These are phyloP conservation scores for Anthrax anthrax DNA, from an alignment of 2,888 invertebrate genomes.

Conservation along the genomic window DNA sequence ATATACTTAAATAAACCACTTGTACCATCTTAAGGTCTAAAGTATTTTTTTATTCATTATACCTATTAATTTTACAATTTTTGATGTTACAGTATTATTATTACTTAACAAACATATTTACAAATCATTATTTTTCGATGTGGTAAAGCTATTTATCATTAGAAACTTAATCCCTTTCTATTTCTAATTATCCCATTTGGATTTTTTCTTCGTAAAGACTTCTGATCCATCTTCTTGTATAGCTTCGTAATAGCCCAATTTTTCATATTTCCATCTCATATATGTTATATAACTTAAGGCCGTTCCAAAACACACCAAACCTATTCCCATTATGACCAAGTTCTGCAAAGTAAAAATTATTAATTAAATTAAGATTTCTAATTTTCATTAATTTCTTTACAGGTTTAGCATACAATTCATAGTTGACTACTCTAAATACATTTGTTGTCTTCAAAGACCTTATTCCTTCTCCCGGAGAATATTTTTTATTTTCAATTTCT, in stretches of 20 bases:
- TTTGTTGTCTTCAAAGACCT: constrained; percentile 57
- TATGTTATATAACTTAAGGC: constrained; percentile 72
- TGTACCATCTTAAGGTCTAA: no score
- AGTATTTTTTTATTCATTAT: no score
- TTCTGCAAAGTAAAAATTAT: constrained; percentile 45
- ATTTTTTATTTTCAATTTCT: neutral
- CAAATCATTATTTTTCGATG: neutral
- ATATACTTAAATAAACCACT: no score
- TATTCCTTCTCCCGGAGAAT: constrained; percentile 59
- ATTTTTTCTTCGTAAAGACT: constrained; percentile 56
- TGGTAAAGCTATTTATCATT: no score
- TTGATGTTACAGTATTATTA: no score
- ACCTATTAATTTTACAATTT: no score
- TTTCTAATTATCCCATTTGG: constrained; percentile 51
- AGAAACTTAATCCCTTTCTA: no score
- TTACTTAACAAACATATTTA: no score
- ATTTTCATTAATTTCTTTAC: constrained; percentile 41
- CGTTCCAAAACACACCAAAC: constrained; percentile 55
- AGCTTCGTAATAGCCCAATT: constrained; percentile 65
- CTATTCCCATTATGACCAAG: constrained; percentile 68
- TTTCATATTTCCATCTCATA: constrained; percentile 68
- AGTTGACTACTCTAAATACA: constrained; percentile 70
- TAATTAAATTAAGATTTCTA: neutral
- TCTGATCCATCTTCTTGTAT: constrained; percentile 64
- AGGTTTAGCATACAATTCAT: constrained; percentile 78